Conservation (phyloP, 2,797 vertebrate species). For the Anguilla marmorata region DNA sequence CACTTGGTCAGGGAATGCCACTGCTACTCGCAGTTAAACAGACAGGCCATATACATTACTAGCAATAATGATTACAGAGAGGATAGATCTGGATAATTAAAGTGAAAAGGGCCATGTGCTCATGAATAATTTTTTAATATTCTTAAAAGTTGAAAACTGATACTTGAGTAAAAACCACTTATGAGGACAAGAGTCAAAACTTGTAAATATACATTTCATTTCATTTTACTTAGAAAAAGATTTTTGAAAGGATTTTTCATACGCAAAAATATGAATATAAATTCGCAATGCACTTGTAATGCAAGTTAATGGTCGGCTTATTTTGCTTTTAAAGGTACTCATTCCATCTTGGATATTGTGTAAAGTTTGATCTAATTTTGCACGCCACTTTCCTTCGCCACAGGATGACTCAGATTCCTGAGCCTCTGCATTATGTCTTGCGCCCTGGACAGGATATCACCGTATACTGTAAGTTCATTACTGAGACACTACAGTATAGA, state of each 20-base stretch:
- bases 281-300: no score
- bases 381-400: background rate
- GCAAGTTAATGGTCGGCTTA: background rate
- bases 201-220: slow-evolving; percentile 10
- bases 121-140: background rate
- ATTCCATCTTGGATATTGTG: background rate
- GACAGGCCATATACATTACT: background rate
- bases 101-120: background rate
- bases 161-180: background rate
- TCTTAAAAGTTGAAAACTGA: background rate
- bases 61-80: background rate
- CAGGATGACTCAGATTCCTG: background rate
- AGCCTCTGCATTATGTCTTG: slow-evolving; percentile 53
- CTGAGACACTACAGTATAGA: slow-evolving; percentile 99
- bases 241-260: no score
- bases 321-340: background rate
- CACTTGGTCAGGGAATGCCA: background rate
- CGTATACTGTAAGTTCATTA: slow-evolving; percentile 99
- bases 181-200: background rate
- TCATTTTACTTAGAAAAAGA: slow-evolving; percentile 12
- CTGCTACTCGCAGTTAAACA: background rate
- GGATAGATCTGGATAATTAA: background rate
- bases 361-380: background rate
- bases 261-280: no score
- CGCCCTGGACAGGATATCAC: slow-evolving; percentile 96